These are phyloP conservation scores for Saccopteryx bilineata DNA, from an alignment of 2,113 vertebrate genomes.

Conservation along the genomic window DNA sequence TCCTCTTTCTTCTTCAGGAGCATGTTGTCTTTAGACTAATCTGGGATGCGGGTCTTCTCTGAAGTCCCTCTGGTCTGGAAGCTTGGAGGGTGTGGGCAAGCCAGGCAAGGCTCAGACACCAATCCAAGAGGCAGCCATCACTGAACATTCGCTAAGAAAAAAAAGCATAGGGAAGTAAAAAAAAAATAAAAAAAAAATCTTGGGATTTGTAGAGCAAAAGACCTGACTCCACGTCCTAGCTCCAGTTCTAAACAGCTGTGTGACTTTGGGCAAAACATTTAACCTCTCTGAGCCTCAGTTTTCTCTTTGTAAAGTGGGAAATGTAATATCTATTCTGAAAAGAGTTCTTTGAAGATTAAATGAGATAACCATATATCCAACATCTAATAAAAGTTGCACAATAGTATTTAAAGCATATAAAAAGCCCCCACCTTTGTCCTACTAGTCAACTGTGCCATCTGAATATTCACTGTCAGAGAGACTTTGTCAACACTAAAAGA, in stretches of 20 bases:
- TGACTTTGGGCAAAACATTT: background rate
- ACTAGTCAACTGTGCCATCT: background rate
- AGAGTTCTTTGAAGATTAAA: background rate
- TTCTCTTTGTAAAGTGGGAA: background rate
- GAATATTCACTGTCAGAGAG: background rate
- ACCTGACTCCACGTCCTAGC: background rate
- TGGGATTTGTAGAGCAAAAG: background rate
- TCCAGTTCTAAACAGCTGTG: background rate
- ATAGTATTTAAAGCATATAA: background rate
- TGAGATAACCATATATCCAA: background rate
- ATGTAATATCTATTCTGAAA: background rate
- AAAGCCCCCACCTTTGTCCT: background rate
- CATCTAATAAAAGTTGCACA: background rate
- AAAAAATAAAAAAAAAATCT: background rate
- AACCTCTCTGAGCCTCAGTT: background rate
- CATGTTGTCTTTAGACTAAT: conserved; percentile 84
- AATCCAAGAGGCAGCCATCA: background rate
- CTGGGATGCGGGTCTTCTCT: conserved; percentile 72
- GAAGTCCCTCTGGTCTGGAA: conserved; percentile 64
- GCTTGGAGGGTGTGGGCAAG: conserved; percentile 56
- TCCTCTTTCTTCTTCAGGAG: conserved; percentile 80
- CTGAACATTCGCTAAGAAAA: background rate
- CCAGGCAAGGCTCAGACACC: conserved; percentile 45
- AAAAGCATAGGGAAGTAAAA: background rate
- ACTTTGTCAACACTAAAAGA: background rate